These are phyloP conservation scores for Lasioglossum villosulum DNA, from an alignment of 2,888 invertebrate genomes.

Conservation along the genomic window DNA sequence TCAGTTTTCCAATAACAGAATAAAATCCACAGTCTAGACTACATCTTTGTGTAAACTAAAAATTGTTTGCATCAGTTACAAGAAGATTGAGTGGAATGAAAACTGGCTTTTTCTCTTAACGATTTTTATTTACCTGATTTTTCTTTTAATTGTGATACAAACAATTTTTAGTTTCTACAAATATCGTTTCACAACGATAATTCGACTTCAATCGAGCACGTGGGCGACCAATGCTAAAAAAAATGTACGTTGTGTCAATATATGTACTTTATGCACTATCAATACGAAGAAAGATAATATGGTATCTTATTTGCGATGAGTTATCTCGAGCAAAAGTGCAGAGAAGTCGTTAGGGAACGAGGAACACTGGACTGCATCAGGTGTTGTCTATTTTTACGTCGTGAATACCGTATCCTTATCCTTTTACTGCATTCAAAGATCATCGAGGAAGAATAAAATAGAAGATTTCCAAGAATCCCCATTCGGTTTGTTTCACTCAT, in stretches of 20 bases:
- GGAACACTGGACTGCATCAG: neutral
- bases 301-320: neutral
- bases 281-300: neutral
- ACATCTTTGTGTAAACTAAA: too few species aligned
- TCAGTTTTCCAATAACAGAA: too few species aligned
- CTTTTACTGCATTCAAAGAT: neutral
- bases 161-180: neutral
- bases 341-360: neutral
- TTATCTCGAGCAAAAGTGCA: neutral
- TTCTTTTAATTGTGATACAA: neutral
- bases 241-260: neutral
- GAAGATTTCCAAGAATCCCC: neutral
- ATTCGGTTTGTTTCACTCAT: neutral
- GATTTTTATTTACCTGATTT: neutral
- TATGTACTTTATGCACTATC: neutral
- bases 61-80: too few species aligned
- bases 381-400: neutral
- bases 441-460: neutral
- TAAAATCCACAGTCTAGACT: too few species aligned
- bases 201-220: neutral
- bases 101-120: too few species aligned
- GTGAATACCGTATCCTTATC: neutral
- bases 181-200: neutral
- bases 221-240: neutral
- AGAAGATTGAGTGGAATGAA: too few species aligned